Evolutionary conservation across 2,113 vertebrate genomes (phyloP), one percentile per base, ranked within the genome.

Genomic region (Ariopsis seemanni): DNA sequence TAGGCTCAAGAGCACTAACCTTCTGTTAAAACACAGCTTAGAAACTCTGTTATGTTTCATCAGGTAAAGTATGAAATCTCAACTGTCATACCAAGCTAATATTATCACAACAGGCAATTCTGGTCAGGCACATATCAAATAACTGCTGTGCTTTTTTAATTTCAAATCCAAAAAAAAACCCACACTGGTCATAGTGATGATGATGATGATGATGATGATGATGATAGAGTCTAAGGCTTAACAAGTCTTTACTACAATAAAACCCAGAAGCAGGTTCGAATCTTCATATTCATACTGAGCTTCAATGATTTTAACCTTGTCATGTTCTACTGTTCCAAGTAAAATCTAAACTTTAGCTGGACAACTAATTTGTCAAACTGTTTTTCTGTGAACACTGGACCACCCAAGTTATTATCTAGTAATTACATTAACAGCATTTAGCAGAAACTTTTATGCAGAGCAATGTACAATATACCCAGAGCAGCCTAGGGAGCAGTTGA

Each of bases 1-100:
- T 88, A 89, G 85, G 92, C 89, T 89, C 84, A 87, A 90, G 91
- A 93, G 89, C 90, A 77, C 89, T 93, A 93, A 94, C 92, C 93
- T 94, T 94, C 94, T 90, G 91, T 91, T 85, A 89, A 91, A 86
- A 89, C 48, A 65, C 63, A 30, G 90, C 88, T 84, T 88, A 91
- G 82, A 85, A 87, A 85, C 89, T 87, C 50, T 12, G 15, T 69
- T 34, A 62, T 25, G 60, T 42, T 77, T 57, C 42, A 77, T 58
- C 69, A 42, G 82, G 80, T 87, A 62, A 89, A 30, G 69, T 52
- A 30, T 85, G 52, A 86, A 90, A 91, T 72, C 74, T 48, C 93
- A 91, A 88, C 42, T 87, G 83, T 78, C 81, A 18, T 7, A n/a
- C 69, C 55, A 52, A 55, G 30, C 27, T 27, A 83, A 42, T 84